Evolutionary conservation across 2,888 invertebrate genomes (phyloP).

Genomic region (Autographa gamma): DNA sequence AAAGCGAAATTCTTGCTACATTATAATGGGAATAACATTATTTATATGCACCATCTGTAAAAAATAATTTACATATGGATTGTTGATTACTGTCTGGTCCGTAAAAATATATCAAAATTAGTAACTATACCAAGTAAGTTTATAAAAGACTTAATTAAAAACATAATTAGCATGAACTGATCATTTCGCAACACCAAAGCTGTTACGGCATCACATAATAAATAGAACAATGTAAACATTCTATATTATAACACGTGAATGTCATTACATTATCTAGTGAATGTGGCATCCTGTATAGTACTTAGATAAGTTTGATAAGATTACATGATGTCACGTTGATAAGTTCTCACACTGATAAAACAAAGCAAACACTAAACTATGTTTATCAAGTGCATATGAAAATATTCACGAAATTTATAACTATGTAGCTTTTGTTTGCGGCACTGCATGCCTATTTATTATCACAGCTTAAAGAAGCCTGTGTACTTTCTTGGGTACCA

Average conservation of each 20-base stretch:
- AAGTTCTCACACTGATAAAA: slow-evolving; percentile 62
- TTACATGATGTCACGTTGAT: slow-evolving; percentile 68
- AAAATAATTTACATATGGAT: background rate
- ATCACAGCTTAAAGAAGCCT: too few relatives aligned
- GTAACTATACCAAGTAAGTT: background rate
- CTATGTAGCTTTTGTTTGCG: background rate
- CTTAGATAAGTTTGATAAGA: slow-evolving; percentile 65
- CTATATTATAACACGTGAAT: slow-evolving; percentile 48
- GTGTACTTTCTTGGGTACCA: too few relatives aligned
- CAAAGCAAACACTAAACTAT: slow-evolving; percentile 49
- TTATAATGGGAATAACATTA: background rate
- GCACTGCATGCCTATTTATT: too few relatives aligned
- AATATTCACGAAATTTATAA: slow-evolving; percentile 33
- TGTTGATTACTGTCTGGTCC: background rate
- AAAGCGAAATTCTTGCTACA: background rate
- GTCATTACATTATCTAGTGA: slow-evolving; percentile 20
- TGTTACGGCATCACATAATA: background rate
- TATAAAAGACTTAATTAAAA: background rate
- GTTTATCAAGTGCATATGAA: slow-evolving; percentile 44
- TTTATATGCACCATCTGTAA: background rate
- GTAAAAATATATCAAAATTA: too few relatives aligned
- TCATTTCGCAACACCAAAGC: background rate
- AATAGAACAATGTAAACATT: slow-evolving; percentile 27
- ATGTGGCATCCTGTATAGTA: slow-evolving; percentile 54
- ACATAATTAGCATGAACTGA: background rate